Evolutionary conservation across 2,113 vertebrate species (phyloP).

Genomic region (Pteruthius melanotis): DNA sequence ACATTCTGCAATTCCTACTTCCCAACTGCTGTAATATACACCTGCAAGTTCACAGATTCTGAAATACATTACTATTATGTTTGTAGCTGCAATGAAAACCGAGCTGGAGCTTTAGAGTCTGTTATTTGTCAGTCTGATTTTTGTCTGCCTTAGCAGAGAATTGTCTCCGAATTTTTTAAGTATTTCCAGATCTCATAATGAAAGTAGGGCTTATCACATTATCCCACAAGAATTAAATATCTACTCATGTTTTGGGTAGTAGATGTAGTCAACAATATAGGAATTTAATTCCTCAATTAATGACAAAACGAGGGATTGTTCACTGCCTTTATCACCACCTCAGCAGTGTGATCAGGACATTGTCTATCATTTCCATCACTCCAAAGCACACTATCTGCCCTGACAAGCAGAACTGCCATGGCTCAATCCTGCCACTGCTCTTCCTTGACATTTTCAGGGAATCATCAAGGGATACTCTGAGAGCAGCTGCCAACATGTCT

Average conservation of each 20-base stretch:
- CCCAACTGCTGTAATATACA: neutral
- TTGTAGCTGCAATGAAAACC: neutral
- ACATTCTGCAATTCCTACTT: neutral
- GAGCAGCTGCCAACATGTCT: neutral
- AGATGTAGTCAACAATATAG: neutral
- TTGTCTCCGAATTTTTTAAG: neutral
- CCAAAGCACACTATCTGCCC: neutral
- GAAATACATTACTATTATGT: neutral
- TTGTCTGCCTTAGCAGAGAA: neutral
- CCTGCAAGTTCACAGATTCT: neutral
- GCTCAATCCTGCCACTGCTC: constrained; percentile 12
- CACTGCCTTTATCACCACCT: neutral
- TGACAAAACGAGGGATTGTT: neutral
- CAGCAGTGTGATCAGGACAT: neutral
- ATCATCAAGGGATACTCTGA: neutral
- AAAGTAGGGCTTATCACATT: neutral
- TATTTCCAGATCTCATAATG: neutral
- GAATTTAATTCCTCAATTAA: neutral
- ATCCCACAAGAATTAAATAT: neutral
- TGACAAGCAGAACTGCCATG: constrained; percentile 31
- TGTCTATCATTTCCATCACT: constrained; percentile 1
- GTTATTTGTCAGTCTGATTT: neutral
- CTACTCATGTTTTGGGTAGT: neutral
- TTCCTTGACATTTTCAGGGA: neutral
- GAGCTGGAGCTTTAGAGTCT: neutral